phyloP scores from a whole-genome alignment of 2,113 vertebrate species.

The Saguinus midas region DNA sequence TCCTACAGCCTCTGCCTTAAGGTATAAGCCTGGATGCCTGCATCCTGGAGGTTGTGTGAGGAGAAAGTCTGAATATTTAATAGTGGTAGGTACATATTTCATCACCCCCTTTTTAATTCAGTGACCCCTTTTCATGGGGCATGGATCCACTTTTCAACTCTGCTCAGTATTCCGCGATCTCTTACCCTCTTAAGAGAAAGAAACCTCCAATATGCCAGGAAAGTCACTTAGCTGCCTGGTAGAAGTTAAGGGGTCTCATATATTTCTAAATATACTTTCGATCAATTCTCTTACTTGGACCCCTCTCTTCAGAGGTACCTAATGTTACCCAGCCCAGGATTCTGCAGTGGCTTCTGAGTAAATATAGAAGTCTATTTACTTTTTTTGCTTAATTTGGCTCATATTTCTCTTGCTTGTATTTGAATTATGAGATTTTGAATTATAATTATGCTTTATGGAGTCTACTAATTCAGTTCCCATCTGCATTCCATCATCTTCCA shows the following conservation, averaged over 20 bases:
- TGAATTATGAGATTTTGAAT: background rate
- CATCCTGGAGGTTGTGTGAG: background rate
- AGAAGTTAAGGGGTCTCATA: background rate
- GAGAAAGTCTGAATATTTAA: background rate
- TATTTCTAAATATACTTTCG: constrained; percentile 12
- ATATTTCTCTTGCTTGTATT: background rate
- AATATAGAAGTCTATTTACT: too few relatives aligned
- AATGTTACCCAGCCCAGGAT: background rate
- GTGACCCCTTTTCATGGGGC: background rate
- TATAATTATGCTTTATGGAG: background rate
- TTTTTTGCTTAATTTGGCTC: background rate
- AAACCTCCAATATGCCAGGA: background rate
- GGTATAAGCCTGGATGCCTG: background rate
- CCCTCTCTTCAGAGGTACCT: background rate
- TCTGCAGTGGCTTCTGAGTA: background rate
- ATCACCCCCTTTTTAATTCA: background rate
- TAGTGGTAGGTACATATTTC: background rate
- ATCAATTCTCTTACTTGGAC: background rate
- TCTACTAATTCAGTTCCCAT: constrained; percentile 39
- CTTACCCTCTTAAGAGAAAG: background rate
- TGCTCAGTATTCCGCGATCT: background rate
- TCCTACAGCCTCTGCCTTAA: background rate
- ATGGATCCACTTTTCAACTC: background rate
- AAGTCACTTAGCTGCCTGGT: background rate
- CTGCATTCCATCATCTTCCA: constrained; percentile 45